Evolutionary conservation across 2,113 vertebrate species (phyloP).

Genomic region (Natator depressus): DNA sequence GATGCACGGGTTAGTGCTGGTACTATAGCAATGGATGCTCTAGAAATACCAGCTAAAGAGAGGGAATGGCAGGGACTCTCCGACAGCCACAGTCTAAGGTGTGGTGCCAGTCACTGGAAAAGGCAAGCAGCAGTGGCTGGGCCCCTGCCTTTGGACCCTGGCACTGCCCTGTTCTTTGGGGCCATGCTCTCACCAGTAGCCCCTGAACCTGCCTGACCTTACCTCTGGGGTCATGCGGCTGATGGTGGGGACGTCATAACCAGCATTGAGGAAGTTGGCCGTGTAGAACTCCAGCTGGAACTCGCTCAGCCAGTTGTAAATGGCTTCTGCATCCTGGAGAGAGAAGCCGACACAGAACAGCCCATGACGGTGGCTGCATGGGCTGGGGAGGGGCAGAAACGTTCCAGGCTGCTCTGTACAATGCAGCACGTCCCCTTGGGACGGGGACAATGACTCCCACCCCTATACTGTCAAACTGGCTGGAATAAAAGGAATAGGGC

Average conservation of each 20-base stretch:
- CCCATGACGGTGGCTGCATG: background rate
- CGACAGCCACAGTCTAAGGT: background rate
- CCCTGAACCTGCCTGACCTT: background rate
- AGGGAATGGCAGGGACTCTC: background rate
- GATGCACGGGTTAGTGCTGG: accelerated
- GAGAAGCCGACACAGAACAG: background rate
- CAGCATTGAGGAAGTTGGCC: slow-evolving; percentile 88
- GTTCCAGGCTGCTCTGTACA: background rate
- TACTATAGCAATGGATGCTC: background rate
- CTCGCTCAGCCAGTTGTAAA: slow-evolving; percentile 93
- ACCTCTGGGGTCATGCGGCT: slow-evolving; percentile 99
- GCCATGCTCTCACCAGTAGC: background rate
- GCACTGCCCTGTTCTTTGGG: background rate
- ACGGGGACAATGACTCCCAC: background rate
- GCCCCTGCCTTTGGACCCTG: accelerated
- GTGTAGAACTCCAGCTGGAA: slow-evolving; percentile 96
- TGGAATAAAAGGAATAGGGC: background rate
- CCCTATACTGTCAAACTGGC: background rate
- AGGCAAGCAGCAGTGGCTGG: too few relatives aligned
- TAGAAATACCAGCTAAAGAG: accelerated
- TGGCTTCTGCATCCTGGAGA: slow-evolving; percentile 91
- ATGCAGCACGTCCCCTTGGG: background rate
- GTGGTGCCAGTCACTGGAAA: background rate
- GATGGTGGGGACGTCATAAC: slow-evolving; percentile 96
- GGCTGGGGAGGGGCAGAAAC: background rate